Conservation (phyloP, 1,140 invertebrate genomes). For the Bombus difficillimus region DNA sequence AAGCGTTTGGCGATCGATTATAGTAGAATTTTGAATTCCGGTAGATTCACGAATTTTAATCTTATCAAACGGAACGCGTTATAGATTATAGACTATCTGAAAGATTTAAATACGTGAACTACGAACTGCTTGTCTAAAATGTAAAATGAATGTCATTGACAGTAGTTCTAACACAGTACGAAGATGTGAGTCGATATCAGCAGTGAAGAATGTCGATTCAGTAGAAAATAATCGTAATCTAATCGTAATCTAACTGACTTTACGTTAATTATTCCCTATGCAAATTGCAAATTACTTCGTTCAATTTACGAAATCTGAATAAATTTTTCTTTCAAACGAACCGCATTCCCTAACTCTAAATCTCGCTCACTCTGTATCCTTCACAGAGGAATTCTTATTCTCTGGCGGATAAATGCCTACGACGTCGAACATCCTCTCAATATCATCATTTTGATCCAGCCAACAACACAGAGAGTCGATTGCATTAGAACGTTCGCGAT, state of each 20-base stretch:
- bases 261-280: neutral
- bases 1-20: conserved; percentile 44
- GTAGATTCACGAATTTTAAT: neutral
- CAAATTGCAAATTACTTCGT: neutral
- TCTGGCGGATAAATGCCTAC: neutral
- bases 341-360: neutral
- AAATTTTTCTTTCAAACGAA: neutral
- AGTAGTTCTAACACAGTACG: no score
- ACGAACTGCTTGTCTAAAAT: no score
- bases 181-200: no score
- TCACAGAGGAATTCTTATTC: neutral
- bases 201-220: no score
- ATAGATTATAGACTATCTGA: no score
- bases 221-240: no score
- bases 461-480: conserved; percentile 7
- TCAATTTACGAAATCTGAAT: neutral
- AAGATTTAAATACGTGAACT: no score
- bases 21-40: neutral
- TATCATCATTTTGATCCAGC: no score
- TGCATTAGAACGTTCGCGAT: conserved; percentile 49
- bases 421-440: neutral
- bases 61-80: no score
- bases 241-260: no score
- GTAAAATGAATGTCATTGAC: no score
- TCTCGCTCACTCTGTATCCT: neutral